These are phyloP conservation scores for Ceratothoa steindachneri DNA, from an alignment of 2,888 invertebrate genomes.

Conservation along the genomic window DNA sequence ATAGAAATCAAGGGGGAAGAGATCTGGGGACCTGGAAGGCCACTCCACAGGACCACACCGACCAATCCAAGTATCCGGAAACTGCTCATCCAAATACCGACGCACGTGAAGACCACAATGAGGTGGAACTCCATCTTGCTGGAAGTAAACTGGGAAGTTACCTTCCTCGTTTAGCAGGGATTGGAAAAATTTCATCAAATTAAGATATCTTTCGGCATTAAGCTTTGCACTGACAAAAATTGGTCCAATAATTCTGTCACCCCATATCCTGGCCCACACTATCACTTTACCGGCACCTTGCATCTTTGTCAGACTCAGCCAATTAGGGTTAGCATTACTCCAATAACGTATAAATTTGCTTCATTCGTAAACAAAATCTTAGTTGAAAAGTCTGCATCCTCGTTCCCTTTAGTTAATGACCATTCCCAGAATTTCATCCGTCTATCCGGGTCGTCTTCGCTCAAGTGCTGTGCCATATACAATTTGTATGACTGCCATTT, in stretches of 20 bases:
- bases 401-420: not conserved
- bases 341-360: slow-evolving; percentile 15
- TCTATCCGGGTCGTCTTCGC: too few species aligned
- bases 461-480: too few species aligned
- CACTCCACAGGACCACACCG: not conserved
- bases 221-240: not conserved
- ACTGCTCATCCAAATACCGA: slow-evolving; percentile 1
- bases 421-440: too few species aligned
- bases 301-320: slow-evolving; percentile 6
- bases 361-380: slow-evolving; percentile 16
- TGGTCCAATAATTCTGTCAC: slow-evolving; percentile 16
- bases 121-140: not conserved
- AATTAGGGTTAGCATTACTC: slow-evolving; percentile 10
- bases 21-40: slow-evolving; percentile 12
- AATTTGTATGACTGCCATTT: too few species aligned
- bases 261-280: not conserved
- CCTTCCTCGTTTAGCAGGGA: slow-evolving; percentile 8
- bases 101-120: not conserved
- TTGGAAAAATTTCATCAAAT: slow-evolving; percentile 9
- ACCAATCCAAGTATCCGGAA: slow-evolving; percentile 14
- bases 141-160: slow-evolving; percentile 14
- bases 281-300: slow-evolving; percentile 3
- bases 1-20: slow-evolving; percentile 6
- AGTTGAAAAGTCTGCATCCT: slow-evolving; percentile 5
- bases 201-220: slow-evolving; percentile 11